Evolutionary conservation across 2,888 invertebrate genomes (phyloP).

Genomic region (Chrysolina americana): DNA sequence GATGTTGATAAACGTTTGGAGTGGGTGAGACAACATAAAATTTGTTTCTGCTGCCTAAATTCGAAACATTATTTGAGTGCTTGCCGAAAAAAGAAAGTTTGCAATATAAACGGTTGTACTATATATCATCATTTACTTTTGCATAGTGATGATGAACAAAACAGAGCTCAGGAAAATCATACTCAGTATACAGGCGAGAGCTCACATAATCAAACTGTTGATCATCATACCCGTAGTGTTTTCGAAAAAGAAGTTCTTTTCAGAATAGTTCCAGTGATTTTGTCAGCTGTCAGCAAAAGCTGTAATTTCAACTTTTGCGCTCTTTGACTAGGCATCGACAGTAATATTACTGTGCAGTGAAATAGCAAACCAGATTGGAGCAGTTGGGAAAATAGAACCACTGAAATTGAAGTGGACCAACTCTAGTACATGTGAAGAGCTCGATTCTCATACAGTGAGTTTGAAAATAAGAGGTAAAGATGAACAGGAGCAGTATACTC

Average conservation of each 20-base stretch:
- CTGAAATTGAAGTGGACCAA: neutral
- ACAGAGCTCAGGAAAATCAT: neutral
- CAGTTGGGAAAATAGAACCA: neutral
- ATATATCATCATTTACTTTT: neutral
- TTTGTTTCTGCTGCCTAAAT: neutral
- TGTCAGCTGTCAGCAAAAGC: neutral
- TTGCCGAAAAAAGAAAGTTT: neutral
- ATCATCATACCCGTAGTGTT: neutral
- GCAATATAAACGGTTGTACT: neutral
- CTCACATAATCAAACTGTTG: neutral
- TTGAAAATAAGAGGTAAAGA: neutral
- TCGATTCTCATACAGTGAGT: neutral
- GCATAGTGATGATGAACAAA: neutral
- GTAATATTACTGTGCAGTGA: neutral
- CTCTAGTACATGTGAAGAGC: neutral
- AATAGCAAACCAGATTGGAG: too few species aligned
- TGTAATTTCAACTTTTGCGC: neutral
- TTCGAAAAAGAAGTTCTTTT: constrained; percentile 1
- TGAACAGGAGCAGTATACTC: neutral
- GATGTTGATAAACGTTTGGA: neutral
- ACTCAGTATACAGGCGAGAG: neutral
- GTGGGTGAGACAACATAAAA: neutral
- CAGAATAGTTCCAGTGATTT: neutral
- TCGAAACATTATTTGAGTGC: neutral
- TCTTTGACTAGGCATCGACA: neutral